Percentiles rank a stretch among this genome's conserved stretches.
Conservation (phyloP, 2,797 vertebrate genomes). For the Mergus octosetaceus region DNA sequence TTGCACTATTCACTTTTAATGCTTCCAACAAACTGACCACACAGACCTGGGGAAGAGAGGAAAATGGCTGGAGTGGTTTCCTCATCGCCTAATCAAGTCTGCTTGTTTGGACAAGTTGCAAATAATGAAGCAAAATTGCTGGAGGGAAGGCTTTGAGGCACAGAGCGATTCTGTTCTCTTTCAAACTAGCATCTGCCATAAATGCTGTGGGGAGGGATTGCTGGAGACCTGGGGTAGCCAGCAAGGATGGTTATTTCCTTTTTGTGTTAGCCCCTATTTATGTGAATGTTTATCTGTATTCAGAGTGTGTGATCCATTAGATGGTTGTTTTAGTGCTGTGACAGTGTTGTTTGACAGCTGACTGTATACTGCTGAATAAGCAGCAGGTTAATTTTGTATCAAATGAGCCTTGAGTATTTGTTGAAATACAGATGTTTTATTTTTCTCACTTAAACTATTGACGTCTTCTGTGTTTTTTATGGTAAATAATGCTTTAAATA, state of each 20-base stretch:
- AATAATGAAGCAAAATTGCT: background rate
- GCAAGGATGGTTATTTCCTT: background rate
- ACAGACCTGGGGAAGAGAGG: background rate
- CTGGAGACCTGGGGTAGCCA: background rate
- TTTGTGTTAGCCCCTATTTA: conserved; percentile 21
- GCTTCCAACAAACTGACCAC: background rate
- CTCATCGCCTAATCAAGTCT: background rate
- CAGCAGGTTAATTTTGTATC: conserved; percentile 61
- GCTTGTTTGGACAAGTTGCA: background rate
- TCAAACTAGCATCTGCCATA: background rate
- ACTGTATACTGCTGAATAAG: background rate
- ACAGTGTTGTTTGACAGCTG: conserved; percentile 11
- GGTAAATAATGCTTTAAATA: conserved; percentile 21
- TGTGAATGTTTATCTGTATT: conserved; percentile 21
- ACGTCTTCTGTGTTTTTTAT: background rate
- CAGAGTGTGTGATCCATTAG: background rate
- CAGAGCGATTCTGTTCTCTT: background rate
- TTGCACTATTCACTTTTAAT: conserved; percentile 59
- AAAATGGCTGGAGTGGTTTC: background rate
- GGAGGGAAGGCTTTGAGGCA: background rate
- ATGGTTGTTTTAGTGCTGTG: background rate
- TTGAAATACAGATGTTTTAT: conserved; percentile 69
- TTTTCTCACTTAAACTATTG: conserved; percentile 57
- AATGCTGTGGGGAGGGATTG: background rate
- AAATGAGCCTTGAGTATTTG: background rate